Evolutionary conservation across 2,888 invertebrate genomes (phyloP).

Genomic region (Cynaeus angustus): DNA sequence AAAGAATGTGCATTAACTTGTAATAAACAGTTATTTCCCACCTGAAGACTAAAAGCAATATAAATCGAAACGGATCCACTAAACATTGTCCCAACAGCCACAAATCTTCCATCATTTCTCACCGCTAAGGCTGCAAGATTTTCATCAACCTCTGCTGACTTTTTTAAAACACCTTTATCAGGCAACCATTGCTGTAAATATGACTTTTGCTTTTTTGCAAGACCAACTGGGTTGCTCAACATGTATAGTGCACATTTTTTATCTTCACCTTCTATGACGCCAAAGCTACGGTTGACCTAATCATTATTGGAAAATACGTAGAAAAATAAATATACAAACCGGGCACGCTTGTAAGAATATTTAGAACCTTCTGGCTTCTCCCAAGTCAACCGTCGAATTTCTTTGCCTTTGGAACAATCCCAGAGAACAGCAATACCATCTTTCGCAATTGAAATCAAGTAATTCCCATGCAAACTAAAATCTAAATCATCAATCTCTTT

Average conservation of each 20-base stretch:
- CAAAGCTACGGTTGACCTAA: constrained; percentile 75
- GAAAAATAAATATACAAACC: constrained; percentile 70
- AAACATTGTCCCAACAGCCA: constrained; percentile 95
- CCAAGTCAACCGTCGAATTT: constrained; percentile 83
- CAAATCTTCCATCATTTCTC: constrained; percentile 92
- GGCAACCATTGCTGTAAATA: constrained; percentile 88
- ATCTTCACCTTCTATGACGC: constrained; percentile 80
- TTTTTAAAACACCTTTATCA: constrained; percentile 75
- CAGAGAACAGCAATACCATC: constrained; percentile 90
- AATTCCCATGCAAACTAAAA: constrained; percentile 86
- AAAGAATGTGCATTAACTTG: background rate
- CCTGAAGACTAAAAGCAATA: constrained; percentile 93
- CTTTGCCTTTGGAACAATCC: constrained; percentile 80
- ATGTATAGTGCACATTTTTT: constrained; percentile 82
- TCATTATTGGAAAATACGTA: background rate
- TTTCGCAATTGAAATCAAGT: constrained; percentile 89
- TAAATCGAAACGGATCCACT: constrained; percentile 93
- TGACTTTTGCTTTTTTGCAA: constrained; percentile 82
- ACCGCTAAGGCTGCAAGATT: constrained; percentile 89
- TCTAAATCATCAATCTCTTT: constrained; percentile 97
- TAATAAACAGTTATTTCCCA: constrained; percentile 60
- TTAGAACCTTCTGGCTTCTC: constrained; percentile 83
- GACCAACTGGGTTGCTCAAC: constrained; percentile 85
- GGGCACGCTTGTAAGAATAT: constrained; percentile 88
- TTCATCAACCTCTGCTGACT: constrained; percentile 79